These are phyloP conservation scores for Cantharis rustica DNA, from an alignment of 2,888 invertebrate genomes.

Conservation along the genomic window DNA sequence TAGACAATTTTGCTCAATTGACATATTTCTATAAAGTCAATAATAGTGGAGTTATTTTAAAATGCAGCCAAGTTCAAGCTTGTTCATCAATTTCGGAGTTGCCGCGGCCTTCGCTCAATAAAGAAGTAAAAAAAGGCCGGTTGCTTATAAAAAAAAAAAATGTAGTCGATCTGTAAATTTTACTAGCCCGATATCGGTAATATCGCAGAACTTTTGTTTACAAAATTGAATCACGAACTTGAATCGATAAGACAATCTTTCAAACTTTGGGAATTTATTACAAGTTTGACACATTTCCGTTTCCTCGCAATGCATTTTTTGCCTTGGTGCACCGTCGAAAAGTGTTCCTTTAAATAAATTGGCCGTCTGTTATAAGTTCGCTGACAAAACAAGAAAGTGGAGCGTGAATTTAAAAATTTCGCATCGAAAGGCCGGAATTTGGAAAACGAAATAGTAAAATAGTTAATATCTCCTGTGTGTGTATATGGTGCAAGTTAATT, in stretches of 20 bases:
- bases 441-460: not conserved
- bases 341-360: not conserved
- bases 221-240: not conserved
- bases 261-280: not conserved
- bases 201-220: not conserved
- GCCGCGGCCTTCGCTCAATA: not conserved
- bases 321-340: not conserved
- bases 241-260: not conserved
- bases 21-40: not conserved
- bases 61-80: not conserved
- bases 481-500: not conserved
- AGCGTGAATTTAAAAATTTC: not conserved
- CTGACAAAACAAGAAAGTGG: not conserved
- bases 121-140: not conserved
- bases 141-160: not conserved
- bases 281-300: not conserved
- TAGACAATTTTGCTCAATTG: not conserved
- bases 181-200: not conserved
- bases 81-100: not conserved
- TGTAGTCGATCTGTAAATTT: not conserved
- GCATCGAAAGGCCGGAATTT: not conserved
- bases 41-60: not conserved
- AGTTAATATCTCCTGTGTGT: not conserved
- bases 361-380: not conserved
- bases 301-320: not conserved